phyloP scores from a whole-genome alignment of 2,797 vertebrate genomes.

The Coccyzus lansbergi region DNA sequence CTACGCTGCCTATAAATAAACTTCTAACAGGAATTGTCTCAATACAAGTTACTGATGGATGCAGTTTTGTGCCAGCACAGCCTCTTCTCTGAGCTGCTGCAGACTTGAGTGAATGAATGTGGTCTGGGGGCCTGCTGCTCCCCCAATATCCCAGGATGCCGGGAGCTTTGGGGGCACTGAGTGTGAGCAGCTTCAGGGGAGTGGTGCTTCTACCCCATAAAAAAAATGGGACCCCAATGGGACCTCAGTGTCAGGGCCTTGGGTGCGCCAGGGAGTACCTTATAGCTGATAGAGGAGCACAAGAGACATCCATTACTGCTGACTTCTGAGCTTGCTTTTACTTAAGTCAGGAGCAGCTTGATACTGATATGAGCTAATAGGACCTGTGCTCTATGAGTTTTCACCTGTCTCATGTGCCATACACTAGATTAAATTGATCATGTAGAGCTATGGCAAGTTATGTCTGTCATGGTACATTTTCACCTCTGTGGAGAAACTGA shows the following conservation, averaged over 20 bases:
- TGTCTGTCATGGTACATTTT: background rate
- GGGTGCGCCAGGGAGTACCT: background rate
- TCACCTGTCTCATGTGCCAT: accelerated
- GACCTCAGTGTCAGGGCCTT: background rate
- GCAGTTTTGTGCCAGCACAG: background rate
- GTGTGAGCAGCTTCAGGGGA: accelerated
- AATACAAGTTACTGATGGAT: background rate
- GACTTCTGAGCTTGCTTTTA: background rate
- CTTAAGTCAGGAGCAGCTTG: background rate
- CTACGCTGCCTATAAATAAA: constrained; percentile 2
- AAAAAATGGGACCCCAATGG: background rate
- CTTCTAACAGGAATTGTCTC: background rate
- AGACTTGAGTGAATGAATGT: accelerated
- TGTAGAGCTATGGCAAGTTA: background rate
- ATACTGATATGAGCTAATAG: too few relatives aligned
- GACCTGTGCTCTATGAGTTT: background rate
- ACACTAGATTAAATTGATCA: background rate
- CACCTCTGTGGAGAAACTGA: background rate
- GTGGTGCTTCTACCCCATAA: background rate
- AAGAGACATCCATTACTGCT: background rate
- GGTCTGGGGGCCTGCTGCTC: background rate
- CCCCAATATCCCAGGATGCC: accelerated
- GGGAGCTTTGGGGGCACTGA: background rate
- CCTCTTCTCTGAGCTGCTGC: background rate
- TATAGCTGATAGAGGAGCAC: background rate